Percentiles rank a stretch among this genome's conserved stretches.
These are phyloP conservation scores for Stichopus horrens DNA, from an alignment of 53 echinoderm and acorn worm species.

Conservation along the genomic window DNA sequence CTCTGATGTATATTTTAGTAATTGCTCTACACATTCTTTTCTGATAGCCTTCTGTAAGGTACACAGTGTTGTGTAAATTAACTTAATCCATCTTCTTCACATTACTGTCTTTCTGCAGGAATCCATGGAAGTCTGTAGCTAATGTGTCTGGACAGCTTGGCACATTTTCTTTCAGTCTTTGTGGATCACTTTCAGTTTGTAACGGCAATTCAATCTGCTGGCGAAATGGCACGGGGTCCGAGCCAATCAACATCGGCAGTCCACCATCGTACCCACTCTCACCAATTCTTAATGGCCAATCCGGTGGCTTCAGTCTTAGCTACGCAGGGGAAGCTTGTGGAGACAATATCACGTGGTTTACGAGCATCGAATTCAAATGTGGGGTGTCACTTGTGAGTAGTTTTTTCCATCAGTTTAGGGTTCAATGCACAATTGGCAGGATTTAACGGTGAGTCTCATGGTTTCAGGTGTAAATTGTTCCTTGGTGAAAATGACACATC, in stretches of 20 bases:
- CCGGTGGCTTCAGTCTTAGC: slow-evolving; percentile 13
- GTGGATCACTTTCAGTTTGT: slow-evolving; percentile 3
- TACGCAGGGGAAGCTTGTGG: slow-evolving; percentile 13
- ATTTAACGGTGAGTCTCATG: too few relatives aligned
- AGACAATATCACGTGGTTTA: neutral
- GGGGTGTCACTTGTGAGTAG: slow-evolving; percentile 32
- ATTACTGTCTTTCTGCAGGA: neutral
- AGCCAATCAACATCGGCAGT: neutral
- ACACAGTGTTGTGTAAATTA: too few relatives aligned
- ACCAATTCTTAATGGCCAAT: neutral
- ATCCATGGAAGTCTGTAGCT: slow-evolving; percentile 31
- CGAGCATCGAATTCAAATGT: slow-evolving; percentile 41
- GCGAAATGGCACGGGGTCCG: neutral
- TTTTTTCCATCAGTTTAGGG: neutral
- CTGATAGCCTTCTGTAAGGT: too few relatives aligned
- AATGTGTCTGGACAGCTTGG: neutral
- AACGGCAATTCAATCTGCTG: neutral
- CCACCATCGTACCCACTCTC: neutral
- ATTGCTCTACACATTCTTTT: too few relatives aligned
- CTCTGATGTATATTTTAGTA: too few relatives aligned
- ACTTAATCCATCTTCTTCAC: too few relatives aligned
- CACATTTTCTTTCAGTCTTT: slow-evolving; percentile 15
- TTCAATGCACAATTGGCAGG: too few relatives aligned
- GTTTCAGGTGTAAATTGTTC: too few relatives aligned
- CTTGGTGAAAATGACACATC: too few relatives aligned